Conservation (phyloP, 2,113 vertebrate species). For the Elanoides forficatus region DNA sequence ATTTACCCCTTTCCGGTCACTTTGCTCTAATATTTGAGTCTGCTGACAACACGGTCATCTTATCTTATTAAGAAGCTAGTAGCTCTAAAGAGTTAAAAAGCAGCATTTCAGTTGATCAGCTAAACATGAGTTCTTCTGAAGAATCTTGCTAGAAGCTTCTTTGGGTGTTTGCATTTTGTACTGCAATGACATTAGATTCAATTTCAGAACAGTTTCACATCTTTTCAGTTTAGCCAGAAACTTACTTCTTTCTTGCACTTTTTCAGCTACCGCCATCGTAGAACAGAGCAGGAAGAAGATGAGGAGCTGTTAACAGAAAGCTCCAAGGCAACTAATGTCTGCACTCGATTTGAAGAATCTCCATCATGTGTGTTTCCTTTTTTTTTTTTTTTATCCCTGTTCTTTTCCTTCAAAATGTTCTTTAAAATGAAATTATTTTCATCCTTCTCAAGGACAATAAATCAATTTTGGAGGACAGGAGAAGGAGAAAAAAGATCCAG, state of each 20-base stretch:
- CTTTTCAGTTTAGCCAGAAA: not conserved
- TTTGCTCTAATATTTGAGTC: not conserved
- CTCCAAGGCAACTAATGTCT: slow-evolving; percentile 92
- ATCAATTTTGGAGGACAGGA: not conserved
- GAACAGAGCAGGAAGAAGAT: slow-evolving; percentile 97
- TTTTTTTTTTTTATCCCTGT: not conserved
- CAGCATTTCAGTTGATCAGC: not conserved
- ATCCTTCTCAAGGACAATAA: not conserved
- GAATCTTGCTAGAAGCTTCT: not conserved
- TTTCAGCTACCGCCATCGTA: slow-evolving; percentile 90
- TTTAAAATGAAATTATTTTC: not conserved
- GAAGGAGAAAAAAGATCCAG: not conserved
- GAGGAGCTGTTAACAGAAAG: slow-evolving; percentile 95
- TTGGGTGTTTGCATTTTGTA: not conserved
- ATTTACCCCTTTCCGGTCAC: not conserved
- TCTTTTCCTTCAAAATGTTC: not conserved
- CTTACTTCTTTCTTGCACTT: not conserved
- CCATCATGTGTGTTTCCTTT: slow-evolving; percentile 86
- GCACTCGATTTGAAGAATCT: slow-evolving; percentile 95
- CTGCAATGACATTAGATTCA: not conserved
- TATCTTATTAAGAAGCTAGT: not conserved
- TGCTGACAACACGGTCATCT: not conserved
- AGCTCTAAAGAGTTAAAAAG: not conserved
- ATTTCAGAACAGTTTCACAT: not conserved
- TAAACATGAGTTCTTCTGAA: not conserved